These are phyloP conservation scores for Ceyx erithaca DNA, from an alignment of 2,797 vertebrate genomes.

Conservation along the genomic window DNA sequence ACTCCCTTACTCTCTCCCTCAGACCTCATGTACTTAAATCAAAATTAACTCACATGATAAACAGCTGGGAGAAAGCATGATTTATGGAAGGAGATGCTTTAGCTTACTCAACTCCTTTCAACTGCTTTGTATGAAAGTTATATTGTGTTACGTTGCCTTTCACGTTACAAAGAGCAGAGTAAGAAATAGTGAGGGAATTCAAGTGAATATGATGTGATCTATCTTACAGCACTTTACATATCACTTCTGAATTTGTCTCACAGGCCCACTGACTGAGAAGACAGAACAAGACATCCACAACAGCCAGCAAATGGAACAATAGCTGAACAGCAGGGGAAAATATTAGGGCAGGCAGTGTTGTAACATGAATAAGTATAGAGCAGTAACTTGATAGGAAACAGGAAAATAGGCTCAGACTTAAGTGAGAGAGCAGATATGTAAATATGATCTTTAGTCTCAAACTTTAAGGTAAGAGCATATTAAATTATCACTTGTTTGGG, in stretches of 20 bases:
- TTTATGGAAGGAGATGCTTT: background rate
- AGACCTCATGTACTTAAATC: background rate
- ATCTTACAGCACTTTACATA: slow-evolving; percentile 18
- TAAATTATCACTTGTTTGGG: background rate
- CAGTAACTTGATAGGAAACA: slow-evolving; percentile 5
- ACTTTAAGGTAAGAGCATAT: background rate
- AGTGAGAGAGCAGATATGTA: background rate
- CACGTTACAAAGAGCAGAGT: background rate
- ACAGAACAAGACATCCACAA: background rate
- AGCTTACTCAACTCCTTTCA: background rate
- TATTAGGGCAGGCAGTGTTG: background rate
- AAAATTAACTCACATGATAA: background rate
- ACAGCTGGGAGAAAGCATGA: background rate
- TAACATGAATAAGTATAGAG: background rate
- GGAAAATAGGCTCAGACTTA: background rate
- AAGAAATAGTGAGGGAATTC: slow-evolving; percentile 2
- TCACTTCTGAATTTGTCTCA: slow-evolving; percentile 20
- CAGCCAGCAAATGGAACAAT: background rate
- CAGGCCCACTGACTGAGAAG: background rate
- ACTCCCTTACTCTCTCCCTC: background rate
- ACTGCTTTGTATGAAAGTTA: background rate
- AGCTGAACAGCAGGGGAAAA: slow-evolving; percentile 21
- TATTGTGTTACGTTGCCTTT: background rate
- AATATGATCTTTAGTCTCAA: background rate
- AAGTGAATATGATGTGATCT: background rate